A percentile compares a stretch with the other conserved stretches of the same genome.
phyloP scores from a whole-genome alignment of 2,888 invertebrate genomes.

The Iphiclides podalirius region DNA sequence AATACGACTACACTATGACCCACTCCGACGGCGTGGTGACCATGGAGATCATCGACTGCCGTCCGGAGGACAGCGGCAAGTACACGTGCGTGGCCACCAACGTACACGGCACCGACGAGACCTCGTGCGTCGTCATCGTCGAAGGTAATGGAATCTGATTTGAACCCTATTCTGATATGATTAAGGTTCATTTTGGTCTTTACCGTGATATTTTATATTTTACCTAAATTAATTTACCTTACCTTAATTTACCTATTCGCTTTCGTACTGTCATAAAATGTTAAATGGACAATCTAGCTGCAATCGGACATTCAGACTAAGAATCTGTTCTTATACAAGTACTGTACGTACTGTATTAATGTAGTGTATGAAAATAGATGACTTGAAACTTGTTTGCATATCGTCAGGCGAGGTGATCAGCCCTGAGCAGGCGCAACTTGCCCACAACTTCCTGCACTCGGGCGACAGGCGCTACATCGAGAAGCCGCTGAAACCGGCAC shows the following conservation, averaged over 20 bases:
- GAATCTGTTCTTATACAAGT: no score
- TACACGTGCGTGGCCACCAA: conserved; percentile 97
- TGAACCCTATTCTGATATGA: no score
- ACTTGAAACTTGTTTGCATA: no score
- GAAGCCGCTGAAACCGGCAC: conserved; percentile 89
- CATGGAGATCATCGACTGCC: conserved; percentile 97
- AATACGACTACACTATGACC: conserved; percentile 94
- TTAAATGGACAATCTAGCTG: no score
- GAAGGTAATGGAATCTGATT: conserved; percentile 85
- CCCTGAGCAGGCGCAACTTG: conserved; percentile 90
- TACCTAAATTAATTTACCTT: no score
- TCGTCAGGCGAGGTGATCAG: conserved; percentile 85
- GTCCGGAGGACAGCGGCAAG: conserved; percentile 96
- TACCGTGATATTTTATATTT: no score
- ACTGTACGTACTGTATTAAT: no score
- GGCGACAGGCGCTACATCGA: conserved; percentile 94
- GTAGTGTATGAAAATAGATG: no score
- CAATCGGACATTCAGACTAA: no score
- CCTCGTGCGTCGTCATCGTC: conserved; percentile 96
- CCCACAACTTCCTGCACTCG: conserved; percentile 93
- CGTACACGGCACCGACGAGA: conserved; percentile 96
- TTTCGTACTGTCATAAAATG: no score
- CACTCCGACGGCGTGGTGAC: conserved; percentile 97
- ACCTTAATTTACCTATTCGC: no score
- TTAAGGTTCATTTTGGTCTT: no score